Evolutionary conservation across 35 echinoderm and acorn worm genomes (phyloP), one percentile per base, ranked within the genome.

Genomic region (Diadema setosum): DNA sequence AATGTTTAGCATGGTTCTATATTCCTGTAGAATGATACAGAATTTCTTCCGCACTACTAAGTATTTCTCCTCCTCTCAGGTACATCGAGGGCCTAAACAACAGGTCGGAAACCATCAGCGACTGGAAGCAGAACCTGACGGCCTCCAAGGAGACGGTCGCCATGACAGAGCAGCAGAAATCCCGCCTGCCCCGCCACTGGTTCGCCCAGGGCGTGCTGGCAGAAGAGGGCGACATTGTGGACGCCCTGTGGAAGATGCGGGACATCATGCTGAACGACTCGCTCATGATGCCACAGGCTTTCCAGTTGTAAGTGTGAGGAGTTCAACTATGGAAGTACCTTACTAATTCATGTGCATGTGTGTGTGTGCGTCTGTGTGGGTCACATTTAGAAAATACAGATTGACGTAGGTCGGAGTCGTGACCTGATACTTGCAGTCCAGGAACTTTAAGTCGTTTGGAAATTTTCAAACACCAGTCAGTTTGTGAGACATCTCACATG

Each of bases 181-280:
- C 84, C 20, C 83, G 63, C 2, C 59, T 94, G 33, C 88, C 92
- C 16, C 30, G 48, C 14, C 92, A 94, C 31, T 98, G 96, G 96
- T 82, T 98, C 37, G 96, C 88, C 21, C 91, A 91, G 44, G 80
- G 85, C 33, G 78, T 80, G 24, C 52, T 87, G 14, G 50, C 40
- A 57, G 85, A 94, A 27, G 89, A 93, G 23, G 92, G 94, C 15
- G 93, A 95, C 56, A 69, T 91, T 6, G 42, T 88, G 6, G 94
- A 98, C 64, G 92, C 96, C n/a, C 80, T 98, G 50, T 98, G 96
- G 96, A 98, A 94, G 45, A 81, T 98, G 59, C 34, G 96, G 15
- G 96, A 98, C 25, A 65, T 94, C 27, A 91, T 98, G 87, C 59
- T 94, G 80, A 89, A 98, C 32, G 96, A 98, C 65, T 87, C 92